Evolutionary conservation across 1,140 invertebrate species (phyloP).

Genomic region (Lerema accius): DNA sequence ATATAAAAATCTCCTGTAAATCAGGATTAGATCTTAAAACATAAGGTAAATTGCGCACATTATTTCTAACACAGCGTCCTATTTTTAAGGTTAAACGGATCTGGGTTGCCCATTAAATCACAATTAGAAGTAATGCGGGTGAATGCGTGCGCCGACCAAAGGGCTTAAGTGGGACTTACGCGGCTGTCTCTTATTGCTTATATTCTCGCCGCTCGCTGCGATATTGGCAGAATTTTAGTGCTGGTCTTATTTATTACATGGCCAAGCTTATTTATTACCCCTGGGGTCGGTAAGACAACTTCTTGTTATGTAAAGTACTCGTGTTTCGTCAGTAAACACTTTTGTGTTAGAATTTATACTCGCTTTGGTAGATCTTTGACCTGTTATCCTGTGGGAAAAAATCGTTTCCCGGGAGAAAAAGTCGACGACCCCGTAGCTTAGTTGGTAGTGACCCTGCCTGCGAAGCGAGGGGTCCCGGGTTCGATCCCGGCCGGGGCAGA

Average conservation of each 20-base stretch:
- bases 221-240: slow-evolving; percentile 34
- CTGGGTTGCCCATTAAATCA: slow-evolving; percentile 73
- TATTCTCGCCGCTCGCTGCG: slow-evolving; percentile 52
- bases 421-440: too few relatives aligned
- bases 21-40: too few relatives aligned
- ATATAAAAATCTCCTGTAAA: too few relatives aligned
- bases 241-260: slow-evolving; percentile 19
- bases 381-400: too few relatives aligned
- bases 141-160: slow-evolving; percentile 67
- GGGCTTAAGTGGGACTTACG: slow-evolving; percentile 67
- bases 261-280: slow-evolving; percentile 8
- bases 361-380: too few relatives aligned
- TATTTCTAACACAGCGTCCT: slow-evolving; percentile 28
- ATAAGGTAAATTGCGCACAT: not conserved
- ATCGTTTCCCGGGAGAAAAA: too few relatives aligned
- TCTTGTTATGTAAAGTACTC: too few relatives aligned
- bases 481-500: too few relatives aligned
- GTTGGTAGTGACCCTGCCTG: too few relatives aligned
- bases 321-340: too few relatives aligned
- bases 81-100: slow-evolving; percentile 68
- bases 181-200: slow-evolving; percentile 69
- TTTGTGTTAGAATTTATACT: too few relatives aligned
- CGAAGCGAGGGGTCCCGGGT: too few relatives aligned
- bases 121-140: slow-evolving; percentile 79
- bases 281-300: not conserved